phyloP scores from a whole-genome alignment of 1,140 invertebrate genomes.

The Dendroctonus valens region DNA sequence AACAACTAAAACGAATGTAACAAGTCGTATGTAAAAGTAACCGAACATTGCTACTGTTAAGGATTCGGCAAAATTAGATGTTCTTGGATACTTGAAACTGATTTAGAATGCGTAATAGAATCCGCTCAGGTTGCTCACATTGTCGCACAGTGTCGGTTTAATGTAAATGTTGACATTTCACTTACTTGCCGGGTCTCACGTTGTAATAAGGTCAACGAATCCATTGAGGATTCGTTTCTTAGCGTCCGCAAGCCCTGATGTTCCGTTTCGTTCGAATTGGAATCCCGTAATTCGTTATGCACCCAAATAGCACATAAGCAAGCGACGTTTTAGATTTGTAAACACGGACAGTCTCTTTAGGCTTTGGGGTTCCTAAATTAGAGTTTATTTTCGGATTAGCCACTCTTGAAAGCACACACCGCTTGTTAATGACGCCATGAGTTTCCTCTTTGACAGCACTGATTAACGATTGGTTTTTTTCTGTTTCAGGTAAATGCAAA shows the following conservation, averaged over 20 bases:
- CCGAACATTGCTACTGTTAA: no score
- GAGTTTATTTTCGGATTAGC: slow-evolving; percentile 18
- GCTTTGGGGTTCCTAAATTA: slow-evolving; percentile 5
- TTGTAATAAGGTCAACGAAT: no score
- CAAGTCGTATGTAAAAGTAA: no score
- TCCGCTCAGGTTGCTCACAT: no score
- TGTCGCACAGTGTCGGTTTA: no score
- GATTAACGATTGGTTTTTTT: background rate
- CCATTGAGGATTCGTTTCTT: background rate
- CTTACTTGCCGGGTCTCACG: no score
- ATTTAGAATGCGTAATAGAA: no score
- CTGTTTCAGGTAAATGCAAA: background rate
- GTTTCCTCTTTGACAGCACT: background rate
- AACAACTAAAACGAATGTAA: no score
- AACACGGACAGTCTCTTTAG: slow-evolving; percentile 9
- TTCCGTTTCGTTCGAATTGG: background rate
- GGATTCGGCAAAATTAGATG: no score
- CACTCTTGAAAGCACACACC: slow-evolving; percentile 1
- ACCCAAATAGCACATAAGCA: slow-evolving; percentile 3
- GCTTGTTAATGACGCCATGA: background rate
- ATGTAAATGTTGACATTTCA: no score
- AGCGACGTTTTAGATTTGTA: slow-evolving; percentile 7
- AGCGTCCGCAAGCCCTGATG: background rate
- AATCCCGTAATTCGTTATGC: slow-evolving; percentile 1
- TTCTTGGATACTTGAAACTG: no score